Evolutionary conservation across 2,888 invertebrate genomes (phyloP).

Genomic region (Boloria euphrosyne): DNA sequence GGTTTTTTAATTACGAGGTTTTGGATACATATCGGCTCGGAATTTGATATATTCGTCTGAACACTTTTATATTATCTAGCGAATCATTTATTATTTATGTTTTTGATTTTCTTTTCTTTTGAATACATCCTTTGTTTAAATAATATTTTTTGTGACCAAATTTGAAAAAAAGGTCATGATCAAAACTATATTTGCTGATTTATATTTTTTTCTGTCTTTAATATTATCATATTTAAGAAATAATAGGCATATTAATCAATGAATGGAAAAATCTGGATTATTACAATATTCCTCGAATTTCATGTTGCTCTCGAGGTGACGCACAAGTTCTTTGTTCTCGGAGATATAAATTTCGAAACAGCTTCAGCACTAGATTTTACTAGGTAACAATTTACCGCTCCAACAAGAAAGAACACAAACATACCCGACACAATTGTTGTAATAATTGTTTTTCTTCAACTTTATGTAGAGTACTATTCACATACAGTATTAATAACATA

Average conservation of each 20-base stretch:
- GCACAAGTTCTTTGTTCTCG: conserved; percentile 16
- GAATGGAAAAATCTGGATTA: no score
- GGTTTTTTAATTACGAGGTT: conserved; percentile 44
- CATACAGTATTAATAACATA: not conserved
- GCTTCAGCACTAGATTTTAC: conserved; percentile 23
- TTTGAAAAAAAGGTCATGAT: no score
- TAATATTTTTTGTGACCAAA: no score
- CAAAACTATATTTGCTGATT: no score
- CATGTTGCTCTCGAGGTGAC: not conserved
- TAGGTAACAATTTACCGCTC: conserved; percentile 35
- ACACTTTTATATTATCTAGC: conserved; percentile 16
- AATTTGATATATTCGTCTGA: conserved; percentile 21
- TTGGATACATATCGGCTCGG: conserved; percentile 27
- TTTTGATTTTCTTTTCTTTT: not conserved
- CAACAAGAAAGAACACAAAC: conserved; percentile 22
- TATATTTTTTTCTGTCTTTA: not conserved
- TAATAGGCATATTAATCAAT: no score
- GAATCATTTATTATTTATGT: conserved; percentile 1
- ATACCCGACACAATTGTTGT: conserved; percentile 25
- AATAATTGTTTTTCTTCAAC: conserved; percentile 29
- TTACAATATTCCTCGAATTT: no score
- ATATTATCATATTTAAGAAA: no score
- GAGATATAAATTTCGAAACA: conserved; percentile 19
- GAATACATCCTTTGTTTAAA: no score
- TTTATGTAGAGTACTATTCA: conserved; percentile 9